Base-by-base conservation (phyloP, 2,113 vertebrate genomes). In the Anolis sagrei region DNA sequence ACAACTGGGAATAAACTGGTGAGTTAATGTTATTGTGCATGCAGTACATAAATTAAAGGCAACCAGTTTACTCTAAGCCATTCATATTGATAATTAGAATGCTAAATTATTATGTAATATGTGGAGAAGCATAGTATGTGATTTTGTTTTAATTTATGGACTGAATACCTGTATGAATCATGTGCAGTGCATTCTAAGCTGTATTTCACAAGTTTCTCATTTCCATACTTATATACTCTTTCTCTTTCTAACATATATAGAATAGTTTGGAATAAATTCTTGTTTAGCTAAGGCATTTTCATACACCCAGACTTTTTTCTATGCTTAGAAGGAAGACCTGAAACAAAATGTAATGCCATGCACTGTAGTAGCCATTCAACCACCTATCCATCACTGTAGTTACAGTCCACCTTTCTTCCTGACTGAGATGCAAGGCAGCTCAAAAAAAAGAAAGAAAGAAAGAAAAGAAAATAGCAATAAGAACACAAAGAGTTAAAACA, bases 11-110 rank as follows among this genome's bases (percentile, higher is more conserved):
- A 96, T 95, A 95, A 94, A 94, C 83, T 91, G 87, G 87, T 61
- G 81, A 95, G 81, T 86, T 95, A 93, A 95, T 93, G 79, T 92
- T 91, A 88, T 89, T 88, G 87, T 86, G 78, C 58, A 80, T 91
- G 89, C 49, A 82, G 76, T 95, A 93, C 87, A 91, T 95, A 94
- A 95, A 94, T 96, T 90, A 93, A 77, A 62, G 90, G 77, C 87
- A 89, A 90, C 84, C 92, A 93, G 88, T 89, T 93, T 84, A 96
- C 95, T 95, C 92, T 84, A 87, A 93, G 89, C 92, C 93, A 94
- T 95, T 95, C 90, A 61, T 95, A 90, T 92, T 92, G 84, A 95
- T 95, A 95, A 94, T 93, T 93, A 93, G 88, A 91, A 86, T 36
- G 83, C 72, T 92, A 92, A 93, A 92, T 90, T 94, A 89, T 90